Evolutionary conservation across 92 coral and sea anemone species (phyloP).

Genomic region (Bergia sp.): DNA sequence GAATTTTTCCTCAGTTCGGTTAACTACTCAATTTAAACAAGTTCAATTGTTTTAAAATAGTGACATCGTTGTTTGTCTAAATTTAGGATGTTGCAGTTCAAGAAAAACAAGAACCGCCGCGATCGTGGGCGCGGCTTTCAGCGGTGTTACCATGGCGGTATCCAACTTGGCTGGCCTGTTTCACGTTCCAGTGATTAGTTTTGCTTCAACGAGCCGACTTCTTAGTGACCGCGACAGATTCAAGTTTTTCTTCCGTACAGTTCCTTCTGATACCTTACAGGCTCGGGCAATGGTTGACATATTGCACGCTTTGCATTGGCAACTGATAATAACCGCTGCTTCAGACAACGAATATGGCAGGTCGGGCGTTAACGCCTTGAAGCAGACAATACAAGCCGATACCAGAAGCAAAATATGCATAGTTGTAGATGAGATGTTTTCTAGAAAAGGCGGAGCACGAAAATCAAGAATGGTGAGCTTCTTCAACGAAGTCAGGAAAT

Average conservation of each 20-base stretch:
- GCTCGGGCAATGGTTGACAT: conserved; percentile 69
- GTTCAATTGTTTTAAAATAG: neutral
- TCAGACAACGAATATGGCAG: conserved; percentile 77
- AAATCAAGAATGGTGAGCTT: conserved; percentile 34
- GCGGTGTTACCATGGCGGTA: conserved; percentile 86
- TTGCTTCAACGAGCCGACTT: conserved; percentile 80
- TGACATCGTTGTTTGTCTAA: neutral
- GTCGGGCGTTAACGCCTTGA: conserved; percentile 69
- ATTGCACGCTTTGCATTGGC: conserved; percentile 55
- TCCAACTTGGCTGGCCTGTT: conserved; percentile 82
- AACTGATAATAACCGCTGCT: conserved; percentile 59
- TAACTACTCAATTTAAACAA: neutral
- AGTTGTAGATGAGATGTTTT: conserved; percentile 66
- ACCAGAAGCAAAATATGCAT: conserved; percentile 51
- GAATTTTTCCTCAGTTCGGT: neutral
- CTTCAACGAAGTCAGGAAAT: conserved; percentile 52
- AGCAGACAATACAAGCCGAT: conserved; percentile 54
- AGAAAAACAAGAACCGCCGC: conserved; percentile 63
- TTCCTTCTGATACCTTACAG: conserved; percentile 73
- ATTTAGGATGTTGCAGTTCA: conserved; percentile 47
- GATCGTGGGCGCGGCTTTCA: conserved; percentile 84
- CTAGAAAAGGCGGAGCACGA: conserved; percentile 53
- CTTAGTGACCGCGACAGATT: conserved; percentile 78
- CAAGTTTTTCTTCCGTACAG: conserved; percentile 75
- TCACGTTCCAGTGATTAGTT: conserved; percentile 82